Evolutionary conservation across 2,113 vertebrate species (phyloP).

Genomic region (Anarhynchus alexandrinus): DNA sequence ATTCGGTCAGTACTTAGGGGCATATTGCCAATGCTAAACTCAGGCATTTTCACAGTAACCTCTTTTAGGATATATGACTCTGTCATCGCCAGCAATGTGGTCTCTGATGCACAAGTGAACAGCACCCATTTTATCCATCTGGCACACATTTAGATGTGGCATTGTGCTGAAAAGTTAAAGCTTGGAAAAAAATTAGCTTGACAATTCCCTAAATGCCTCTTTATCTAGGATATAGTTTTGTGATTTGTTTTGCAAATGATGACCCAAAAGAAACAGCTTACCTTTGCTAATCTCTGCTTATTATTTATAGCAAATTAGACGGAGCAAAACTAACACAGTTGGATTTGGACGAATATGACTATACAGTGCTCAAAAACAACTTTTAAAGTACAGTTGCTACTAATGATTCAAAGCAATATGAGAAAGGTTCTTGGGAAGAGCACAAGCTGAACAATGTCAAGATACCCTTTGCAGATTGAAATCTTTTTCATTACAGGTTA

Average conservation of each 20-base stretch:
- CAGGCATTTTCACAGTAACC: not conserved
- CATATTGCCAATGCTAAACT: not conserved
- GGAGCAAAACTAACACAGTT: not conserved
- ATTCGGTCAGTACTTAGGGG: fast-evolving
- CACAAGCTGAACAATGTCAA: not conserved
- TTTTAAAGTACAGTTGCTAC: not conserved
- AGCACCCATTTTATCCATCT: not conserved
- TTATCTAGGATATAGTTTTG: not conserved
- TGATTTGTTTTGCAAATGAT: not conserved
- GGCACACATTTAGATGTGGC: not conserved
- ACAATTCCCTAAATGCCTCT: not conserved
- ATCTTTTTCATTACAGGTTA: slow-evolving; percentile 50
- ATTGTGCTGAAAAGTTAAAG: not conserved
- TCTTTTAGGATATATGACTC: not conserved
- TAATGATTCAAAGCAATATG: not conserved
- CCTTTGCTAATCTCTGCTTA: not conserved
- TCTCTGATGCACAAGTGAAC: not conserved
- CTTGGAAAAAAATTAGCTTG: not conserved
- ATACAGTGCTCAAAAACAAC: fast-evolving
- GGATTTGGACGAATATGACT: not conserved
- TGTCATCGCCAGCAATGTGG: not conserved
- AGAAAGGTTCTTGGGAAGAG: not conserved
- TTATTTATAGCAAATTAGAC: not conserved
- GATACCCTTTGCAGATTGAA: slow-evolving; percentile 16
- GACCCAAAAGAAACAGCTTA: not conserved